Base-by-base conservation (phyloP, 2,113 vertebrate species). In the Dipodomys ordii region DNA sequence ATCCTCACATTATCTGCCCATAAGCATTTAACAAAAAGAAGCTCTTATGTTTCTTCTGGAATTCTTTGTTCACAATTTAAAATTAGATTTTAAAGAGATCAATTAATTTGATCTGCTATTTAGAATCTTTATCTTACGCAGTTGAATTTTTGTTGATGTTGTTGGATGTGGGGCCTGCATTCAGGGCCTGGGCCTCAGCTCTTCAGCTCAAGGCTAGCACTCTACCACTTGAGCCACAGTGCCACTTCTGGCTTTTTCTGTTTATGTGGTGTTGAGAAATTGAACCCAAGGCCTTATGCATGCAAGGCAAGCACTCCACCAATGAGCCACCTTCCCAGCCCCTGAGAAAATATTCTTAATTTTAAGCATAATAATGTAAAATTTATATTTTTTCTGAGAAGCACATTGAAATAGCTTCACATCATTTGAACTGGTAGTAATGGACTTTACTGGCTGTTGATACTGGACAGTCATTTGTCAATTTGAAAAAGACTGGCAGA, bases 1-100 rank as follows among this genome's bases (percentile, higher is more conserved):
- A 20, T 74, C 28, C 49, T 18, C 64, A n/a, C n/a, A 12, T 67
- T 44, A 73, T 10, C 16, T 67, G 20, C 32, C 44, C 64, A 19
- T 28, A 35, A 65, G 1, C 32, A 79, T 25, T 44, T 57, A 35
- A 49, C 20, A 32, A 77, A 69, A 46, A 39, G 49, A 65, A 25
- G 23, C 22, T 65, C 64, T 65, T 9, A 25, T 23, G 23, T 27
- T 69, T 49, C 28, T 76, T 71, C 28, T 80, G 73, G 35, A 3
- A 15, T 67, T n/a, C 35, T 74, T 68, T 89, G 4, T 57, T 68
- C 35, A 39, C 11, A 62, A 35, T 74, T 64, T n/a, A n/a, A 90
- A 68, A n/a, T 95, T 90, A 87, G 71, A 72, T 62, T 93, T 89
- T 93, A 71, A 78, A 28, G 18, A 76, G 62, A 67, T 65, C 16